phyloP scores from a whole-genome alignment of 1,140 invertebrate species.

The Diploscapter pachys region DNA sequence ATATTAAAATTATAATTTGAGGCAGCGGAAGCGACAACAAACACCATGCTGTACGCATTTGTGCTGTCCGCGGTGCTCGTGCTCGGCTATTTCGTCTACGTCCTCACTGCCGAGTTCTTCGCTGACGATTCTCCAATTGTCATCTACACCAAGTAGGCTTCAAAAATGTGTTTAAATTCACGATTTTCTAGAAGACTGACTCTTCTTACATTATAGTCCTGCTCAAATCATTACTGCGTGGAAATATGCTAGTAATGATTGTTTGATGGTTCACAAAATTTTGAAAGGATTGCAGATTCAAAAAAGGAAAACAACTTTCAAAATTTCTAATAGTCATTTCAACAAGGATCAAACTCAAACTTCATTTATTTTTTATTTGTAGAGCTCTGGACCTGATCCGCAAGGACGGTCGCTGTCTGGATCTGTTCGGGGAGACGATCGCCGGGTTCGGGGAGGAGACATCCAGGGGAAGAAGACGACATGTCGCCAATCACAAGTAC shows the following conservation, averaged over 20 bases:
- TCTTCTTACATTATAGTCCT: no score
- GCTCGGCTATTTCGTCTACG: constrained; percentile 46
- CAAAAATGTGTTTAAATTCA: no score
- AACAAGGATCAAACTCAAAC: no score
- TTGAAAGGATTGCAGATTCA: no score
- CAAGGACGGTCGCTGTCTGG: constrained; percentile 47
- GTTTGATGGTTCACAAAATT: no score
- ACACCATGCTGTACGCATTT: constrained; percentile 49
- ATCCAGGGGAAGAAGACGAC: constrained; percentile 43
- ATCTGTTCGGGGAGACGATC: constrained; percentile 46
- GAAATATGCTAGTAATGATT: no score
- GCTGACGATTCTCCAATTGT: constrained; percentile 47
- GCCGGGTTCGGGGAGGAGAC: constrained; percentile 46
- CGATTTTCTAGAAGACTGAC: no score
- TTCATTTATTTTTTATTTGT: constrained; percentile 5
- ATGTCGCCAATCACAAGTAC: constrained; percentile 50
- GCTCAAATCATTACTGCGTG: no score
- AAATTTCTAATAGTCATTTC: no score
- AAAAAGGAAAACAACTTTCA: no score
- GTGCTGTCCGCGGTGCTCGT: constrained; percentile 28
- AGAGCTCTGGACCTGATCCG: constrained; percentile 45
- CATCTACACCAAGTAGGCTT: constrained; percentile 44
- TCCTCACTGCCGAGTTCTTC: constrained; percentile 48
- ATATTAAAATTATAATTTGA: constrained; percentile 7
- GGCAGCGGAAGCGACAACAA: constrained; percentile 48